These are phyloP conservation scores for Myotis myotis DNA, from an alignment of 2,797 vertebrate genomes.

Conservation along the genomic window DNA sequence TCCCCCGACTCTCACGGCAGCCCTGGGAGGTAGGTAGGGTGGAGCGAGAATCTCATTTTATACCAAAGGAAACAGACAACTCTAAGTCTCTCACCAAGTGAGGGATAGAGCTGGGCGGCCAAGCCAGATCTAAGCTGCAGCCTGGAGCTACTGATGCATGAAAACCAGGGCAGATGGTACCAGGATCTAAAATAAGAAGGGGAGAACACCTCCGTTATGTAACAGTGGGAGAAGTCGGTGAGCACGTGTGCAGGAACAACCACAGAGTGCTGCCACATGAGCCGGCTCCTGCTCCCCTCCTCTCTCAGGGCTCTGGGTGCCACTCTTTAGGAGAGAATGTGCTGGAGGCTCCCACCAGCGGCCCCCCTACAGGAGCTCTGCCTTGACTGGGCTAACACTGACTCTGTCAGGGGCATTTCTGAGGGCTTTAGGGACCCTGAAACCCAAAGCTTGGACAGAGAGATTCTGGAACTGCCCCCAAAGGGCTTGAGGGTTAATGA, in stretches of 20 bases:
- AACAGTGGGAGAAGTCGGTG: constrained; percentile 5
- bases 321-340: not conserved
- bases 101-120: not conserved
- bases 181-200: constrained; percentile 69
- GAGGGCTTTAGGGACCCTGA: not conserved
- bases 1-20: not conserved
- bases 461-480: not conserved
- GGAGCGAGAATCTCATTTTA: not conserved
- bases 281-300: not conserved
- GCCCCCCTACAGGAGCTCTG: not conserved
- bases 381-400: not conserved
- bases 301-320: not conserved
- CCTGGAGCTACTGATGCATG: constrained; percentile 14
- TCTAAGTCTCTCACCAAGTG: not conserved
- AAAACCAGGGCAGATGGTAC: constrained; percentile 64
- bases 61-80: not conserved
- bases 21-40: not conserved
- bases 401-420: not conserved
- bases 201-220: constrained; percentile 64
- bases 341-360: not conserved
- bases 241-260: not conserved
- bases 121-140: constrained; percentile 61
- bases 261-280: not conserved
- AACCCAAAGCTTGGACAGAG: not conserved
- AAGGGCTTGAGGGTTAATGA: not conserved